Conservation (phyloP, 2,888 invertebrate genomes). For the Rhorus exstirpatorius region DNA sequence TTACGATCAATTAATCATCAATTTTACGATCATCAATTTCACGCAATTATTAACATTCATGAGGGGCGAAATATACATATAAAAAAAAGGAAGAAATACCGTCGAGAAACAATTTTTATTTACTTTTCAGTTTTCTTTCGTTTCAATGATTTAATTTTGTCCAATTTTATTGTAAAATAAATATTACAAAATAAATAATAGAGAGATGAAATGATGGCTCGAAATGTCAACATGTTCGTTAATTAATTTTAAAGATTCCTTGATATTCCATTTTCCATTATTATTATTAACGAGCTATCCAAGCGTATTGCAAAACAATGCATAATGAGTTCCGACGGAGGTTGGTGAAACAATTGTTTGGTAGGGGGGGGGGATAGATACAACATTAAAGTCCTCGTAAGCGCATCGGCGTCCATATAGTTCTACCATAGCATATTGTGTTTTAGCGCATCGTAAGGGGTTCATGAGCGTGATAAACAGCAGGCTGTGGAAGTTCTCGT, state of each 20-base stretch:
- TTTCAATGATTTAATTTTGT: too few species aligned
- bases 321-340: constrained; percentile 28
- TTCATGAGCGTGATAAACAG: constrained; percentile 57
- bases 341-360: constrained; percentile 25
- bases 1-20: too few species aligned
- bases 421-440: constrained; percentile 21
- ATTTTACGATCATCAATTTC: too few species aligned
- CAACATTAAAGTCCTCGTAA: constrained; percentile 44
- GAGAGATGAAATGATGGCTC: too few species aligned
- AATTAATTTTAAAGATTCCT: neutral
- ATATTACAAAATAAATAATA: too few species aligned
- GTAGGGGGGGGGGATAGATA: constrained; percentile 15
- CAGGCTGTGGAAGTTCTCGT: constrained; percentile 30
- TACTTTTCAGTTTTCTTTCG: too few species aligned
- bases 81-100: neutral
- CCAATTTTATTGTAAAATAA: too few species aligned
- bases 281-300: constrained; percentile 4
- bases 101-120: too few species aligned
- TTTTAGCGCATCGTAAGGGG: constrained; percentile 61
- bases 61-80: too few species aligned
- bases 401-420: constrained; percentile 14
- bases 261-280: neutral
- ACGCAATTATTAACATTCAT: too few species aligned
- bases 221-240: neutral
- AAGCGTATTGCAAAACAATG: neutral